phyloP scores from a whole-genome alignment of 1,140 invertebrate genomes.

The Stegodyphus dumicola region DNA sequence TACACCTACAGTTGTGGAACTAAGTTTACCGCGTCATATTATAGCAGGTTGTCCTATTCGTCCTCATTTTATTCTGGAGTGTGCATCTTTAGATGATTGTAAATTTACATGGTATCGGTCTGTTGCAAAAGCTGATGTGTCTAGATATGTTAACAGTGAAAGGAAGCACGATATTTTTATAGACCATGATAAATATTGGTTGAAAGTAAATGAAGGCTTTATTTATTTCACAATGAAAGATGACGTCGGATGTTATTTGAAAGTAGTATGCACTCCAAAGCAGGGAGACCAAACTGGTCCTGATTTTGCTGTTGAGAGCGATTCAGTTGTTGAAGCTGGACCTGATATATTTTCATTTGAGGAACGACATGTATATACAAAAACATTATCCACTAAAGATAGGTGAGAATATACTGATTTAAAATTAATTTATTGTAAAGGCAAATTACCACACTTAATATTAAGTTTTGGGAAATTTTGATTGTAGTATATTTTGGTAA shows the following conservation, averaged over 20 bases:
- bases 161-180: conserved; percentile 2
- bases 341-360: conserved; percentile 85
- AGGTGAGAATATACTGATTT: conserved; percentile 16
- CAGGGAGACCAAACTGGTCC: conserved; percentile 6
- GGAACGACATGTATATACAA: conserved; percentile 74
- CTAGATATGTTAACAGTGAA: conserved; percentile 16
- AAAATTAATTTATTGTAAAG: not conserved
- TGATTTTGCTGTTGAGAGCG: conserved; percentile 72
- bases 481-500: not conserved
- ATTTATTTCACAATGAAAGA: conserved; percentile 72
- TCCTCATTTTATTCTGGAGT: conserved; percentile 78
- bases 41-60: conserved; percentile 82
- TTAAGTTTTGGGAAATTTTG: not conserved
- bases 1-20: conserved; percentile 76
- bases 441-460: not conserved
- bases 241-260: conserved; percentile 77
- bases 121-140: not conserved
- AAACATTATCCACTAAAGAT: not conserved
- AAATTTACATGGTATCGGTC: conserved; percentile 78
- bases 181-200: conserved; percentile 67
- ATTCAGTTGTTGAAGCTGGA: conserved; percentile 74
- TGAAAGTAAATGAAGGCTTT: conserved; percentile 72
- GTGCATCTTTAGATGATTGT: conserved; percentile 73
- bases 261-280: conserved; percentile 75
- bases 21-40: conserved; percentile 77